Evolutionary conservation across 2,888 invertebrate genomes (phyloP).

Genomic region (Exocentrus adspersus): DNA sequence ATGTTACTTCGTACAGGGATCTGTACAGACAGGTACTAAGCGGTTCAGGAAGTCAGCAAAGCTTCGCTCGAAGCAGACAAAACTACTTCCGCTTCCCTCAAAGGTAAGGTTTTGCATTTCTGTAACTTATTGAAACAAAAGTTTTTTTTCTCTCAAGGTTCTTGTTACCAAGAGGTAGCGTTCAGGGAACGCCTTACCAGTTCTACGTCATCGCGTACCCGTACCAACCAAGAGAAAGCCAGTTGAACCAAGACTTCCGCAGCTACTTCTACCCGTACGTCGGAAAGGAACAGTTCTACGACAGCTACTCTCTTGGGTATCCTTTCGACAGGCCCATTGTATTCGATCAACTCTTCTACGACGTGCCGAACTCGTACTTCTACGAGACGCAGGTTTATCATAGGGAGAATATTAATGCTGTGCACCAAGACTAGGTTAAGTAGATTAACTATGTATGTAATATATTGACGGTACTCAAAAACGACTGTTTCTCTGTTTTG

Average conservation of each 20-base stretch:
- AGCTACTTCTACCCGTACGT: conserved; percentile 15
- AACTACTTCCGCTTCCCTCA: conserved; percentile 76
- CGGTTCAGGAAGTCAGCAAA: conserved; percentile 64
- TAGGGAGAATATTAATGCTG: conserved; percentile 52
- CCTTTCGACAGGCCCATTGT: conserved; percentile 77
- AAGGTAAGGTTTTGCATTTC: conserved; percentile 58
- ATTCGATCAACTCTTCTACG: conserved; percentile 67
- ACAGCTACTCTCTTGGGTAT: conserved; percentile 75
- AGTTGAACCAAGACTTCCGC: conserved; percentile 17
- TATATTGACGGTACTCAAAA: background rate
- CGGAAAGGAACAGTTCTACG: conserved; percentile 56
- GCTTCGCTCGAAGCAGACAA: conserved; percentile 68
- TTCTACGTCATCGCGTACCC: conserved; percentile 65
- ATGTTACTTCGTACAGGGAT: conserved; percentile 72
- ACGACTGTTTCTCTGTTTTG: too few species aligned
- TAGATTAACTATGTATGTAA: background rate
- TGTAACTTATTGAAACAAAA: conserved; percentile 21
- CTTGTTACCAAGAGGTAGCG: conserved; percentile 75
- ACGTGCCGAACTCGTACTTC: conserved; percentile 75
- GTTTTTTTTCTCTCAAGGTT: conserved; percentile 57
- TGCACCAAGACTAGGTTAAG: conserved; percentile 15
- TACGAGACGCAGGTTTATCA: conserved; percentile 74
- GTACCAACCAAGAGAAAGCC: conserved; percentile 56
- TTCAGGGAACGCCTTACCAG: conserved; percentile 70
- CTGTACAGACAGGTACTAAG: conserved; percentile 71